Percentiles rank a stretch among this genome's conserved stretches.
Evolutionary conservation across 2,797 vertebrate species (phyloP).

Genomic region (Crocodylus rhombifer): DNA sequence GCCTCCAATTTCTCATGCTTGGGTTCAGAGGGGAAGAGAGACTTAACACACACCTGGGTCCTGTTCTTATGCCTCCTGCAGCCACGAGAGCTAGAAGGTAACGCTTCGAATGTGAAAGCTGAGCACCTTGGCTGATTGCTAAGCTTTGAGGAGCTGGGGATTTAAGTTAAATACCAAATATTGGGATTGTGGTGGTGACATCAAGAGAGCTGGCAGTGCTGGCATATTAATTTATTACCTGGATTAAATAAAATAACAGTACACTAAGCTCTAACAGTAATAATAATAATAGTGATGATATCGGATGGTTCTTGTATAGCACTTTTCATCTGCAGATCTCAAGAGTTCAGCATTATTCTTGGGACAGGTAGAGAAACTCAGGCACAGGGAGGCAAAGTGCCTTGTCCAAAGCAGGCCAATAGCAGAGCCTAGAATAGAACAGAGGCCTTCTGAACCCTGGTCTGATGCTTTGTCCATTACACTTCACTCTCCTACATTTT

Average conservation of each 20-base stretch:
- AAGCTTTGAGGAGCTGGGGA: background rate
- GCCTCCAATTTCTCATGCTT: background rate
- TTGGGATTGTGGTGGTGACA: background rate
- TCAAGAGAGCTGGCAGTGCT: background rate
- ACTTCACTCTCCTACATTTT: background rate
- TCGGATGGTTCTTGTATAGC: background rate
- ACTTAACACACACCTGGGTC: no score
- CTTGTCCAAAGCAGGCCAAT: background rate
- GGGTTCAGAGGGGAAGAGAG: background rate
- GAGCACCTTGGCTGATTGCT: background rate
- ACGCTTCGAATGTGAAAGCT: background rate
- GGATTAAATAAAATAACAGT: no score
- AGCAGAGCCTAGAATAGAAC: background rate
- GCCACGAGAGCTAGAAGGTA: background rate
- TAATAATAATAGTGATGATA: no score
- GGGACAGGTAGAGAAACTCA: background rate
- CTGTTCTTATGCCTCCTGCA: background rate
- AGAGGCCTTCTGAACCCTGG: rapidly evolving
- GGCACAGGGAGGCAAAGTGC: background rate
- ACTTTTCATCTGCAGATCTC: background rate
- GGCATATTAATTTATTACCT: no score
- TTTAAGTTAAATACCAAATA: rapidly evolving
- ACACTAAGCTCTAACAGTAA: no score
- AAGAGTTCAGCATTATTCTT: background rate
- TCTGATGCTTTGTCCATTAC: background rate